Conservation (phyloP, 2,113 vertebrate genomes). For the Sakesphorus luctuosus region DNA sequence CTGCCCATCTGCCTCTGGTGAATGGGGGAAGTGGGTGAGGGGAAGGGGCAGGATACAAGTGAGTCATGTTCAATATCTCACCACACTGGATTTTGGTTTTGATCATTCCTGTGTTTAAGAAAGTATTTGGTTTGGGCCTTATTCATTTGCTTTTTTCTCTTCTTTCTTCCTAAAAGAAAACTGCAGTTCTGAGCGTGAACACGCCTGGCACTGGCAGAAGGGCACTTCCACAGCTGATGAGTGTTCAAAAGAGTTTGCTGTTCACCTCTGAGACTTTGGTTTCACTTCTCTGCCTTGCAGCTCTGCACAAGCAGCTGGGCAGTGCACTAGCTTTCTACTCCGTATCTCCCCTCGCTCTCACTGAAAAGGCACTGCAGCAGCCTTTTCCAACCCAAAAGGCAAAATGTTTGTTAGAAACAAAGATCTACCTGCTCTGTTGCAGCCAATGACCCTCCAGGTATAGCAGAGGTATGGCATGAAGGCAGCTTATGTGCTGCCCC, state of each 20-base stretch:
- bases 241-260: background rate
- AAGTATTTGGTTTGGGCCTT: background rate
- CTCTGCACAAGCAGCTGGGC: background rate
- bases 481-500: background rate
- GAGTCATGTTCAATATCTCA: accelerated
- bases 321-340: background rate
- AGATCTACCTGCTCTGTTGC: background rate
- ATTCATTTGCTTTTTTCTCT: background rate
- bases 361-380: background rate
- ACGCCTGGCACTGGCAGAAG: background rate
- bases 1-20: background rate
- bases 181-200: background rate
- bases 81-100: background rate
- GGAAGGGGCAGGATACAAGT: background rate
- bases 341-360: accelerated
- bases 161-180: background rate
- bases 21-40: background rate
- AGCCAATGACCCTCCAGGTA: background rate
- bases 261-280: background rate
- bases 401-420: background rate
- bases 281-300: background rate
- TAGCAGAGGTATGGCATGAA: background rate
- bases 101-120: background rate
- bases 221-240: background rate
- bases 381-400: background rate